Percentiles rank a stretch among this genome's conserved stretches.
Conservation (phyloP, 2,888 invertebrate genomes). For the Scotopteryx bipunctaria region DNA sequence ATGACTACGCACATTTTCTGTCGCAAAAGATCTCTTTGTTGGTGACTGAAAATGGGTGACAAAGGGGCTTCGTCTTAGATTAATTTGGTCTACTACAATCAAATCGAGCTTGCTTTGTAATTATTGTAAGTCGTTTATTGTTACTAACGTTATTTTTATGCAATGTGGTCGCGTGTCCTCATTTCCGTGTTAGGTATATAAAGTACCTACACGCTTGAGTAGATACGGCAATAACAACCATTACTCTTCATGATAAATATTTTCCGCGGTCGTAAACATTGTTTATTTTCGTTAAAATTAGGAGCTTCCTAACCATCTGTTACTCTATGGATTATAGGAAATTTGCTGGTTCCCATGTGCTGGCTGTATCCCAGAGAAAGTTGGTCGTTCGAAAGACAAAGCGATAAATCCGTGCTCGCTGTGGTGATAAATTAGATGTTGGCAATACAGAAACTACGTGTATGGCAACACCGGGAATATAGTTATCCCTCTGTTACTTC, state of each 20-base stretch:
- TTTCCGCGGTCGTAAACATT: slow-evolving; percentile 18
- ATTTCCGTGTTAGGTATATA: neutral
- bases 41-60: slow-evolving; percentile 9
- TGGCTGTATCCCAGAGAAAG: slow-evolving; percentile 34
- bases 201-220: neutral
- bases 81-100: too few species aligned
- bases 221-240: slow-evolving; percentile 12
- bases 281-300: slow-evolving; percentile 22
- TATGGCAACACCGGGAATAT: slow-evolving; percentile 23
- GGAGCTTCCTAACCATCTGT: slow-evolving; percentile 13
- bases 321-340: slow-evolving; percentile 18
- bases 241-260: slow-evolving; percentile 14
- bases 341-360: slow-evolving; percentile 27
- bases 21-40: slow-evolving; percentile 14
- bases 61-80: neutral
- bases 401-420: slow-evolving; percentile 35
- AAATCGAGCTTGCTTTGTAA: too few species aligned
- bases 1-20: slow-evolving; percentile 13
- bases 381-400: slow-evolving; percentile 37
- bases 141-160: too few species aligned
- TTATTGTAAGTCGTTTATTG: too few species aligned
- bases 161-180: neutral
- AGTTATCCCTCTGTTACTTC: too few species aligned
- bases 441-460: slow-evolving; percentile 30
- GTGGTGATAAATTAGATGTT: slow-evolving; percentile 35